phyloP scores from a whole-genome alignment of 1,140 invertebrate species.

The Drosophila orosa region DNA sequence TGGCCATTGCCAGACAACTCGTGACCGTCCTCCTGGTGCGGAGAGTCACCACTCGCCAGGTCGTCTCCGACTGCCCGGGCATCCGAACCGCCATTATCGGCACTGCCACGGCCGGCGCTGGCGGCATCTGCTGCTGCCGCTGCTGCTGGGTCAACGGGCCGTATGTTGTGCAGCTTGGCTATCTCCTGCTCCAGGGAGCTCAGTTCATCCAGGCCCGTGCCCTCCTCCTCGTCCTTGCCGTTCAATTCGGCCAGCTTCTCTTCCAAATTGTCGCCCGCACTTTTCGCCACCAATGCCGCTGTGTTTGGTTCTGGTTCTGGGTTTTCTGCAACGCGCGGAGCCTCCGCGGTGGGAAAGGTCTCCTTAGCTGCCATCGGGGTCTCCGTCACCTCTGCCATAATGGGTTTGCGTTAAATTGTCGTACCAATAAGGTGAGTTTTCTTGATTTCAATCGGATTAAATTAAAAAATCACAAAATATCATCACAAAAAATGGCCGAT shows the following conservation, averaged over 20 bases:
- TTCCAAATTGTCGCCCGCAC: slow-evolving; percentile 38
- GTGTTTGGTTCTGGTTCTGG: slow-evolving; percentile 42
- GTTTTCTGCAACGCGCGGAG: slow-evolving; percentile 3
- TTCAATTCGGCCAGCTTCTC: slow-evolving; percentile 38
- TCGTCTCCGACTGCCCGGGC: neutral
- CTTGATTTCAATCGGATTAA: slow-evolving; percentile 6
- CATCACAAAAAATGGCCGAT: slow-evolving; percentile 24
- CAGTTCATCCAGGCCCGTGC: slow-evolving; percentile 64
- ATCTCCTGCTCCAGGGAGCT: slow-evolving; percentile 75
- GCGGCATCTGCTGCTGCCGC: slow-evolving; percentile 9
- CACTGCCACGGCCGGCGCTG: neutral
- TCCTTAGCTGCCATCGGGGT: slow-evolving; percentile 15
- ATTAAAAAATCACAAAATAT: slow-evolving; percentile 15
- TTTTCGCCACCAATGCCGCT: slow-evolving; percentile 29
- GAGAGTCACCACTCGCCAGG: slow-evolving; percentile 1
- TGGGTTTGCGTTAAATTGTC: neutral
- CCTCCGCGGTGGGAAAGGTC: neutral
- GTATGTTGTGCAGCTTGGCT: slow-evolving; percentile 73
- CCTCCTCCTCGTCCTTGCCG: slow-evolving; percentile 11
- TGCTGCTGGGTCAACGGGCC: slow-evolving; percentile 2
- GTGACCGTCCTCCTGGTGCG: slow-evolving; percentile 6
- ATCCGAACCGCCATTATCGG: slow-evolving; percentile 21
- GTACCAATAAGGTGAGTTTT: neutral
- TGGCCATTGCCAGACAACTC: slow-evolving; percentile 8
- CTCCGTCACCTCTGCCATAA: slow-evolving; percentile 52